phyloP scores from a whole-genome alignment of 2,888 invertebrate species.

The Opisthograptis luteolata region DNA sequence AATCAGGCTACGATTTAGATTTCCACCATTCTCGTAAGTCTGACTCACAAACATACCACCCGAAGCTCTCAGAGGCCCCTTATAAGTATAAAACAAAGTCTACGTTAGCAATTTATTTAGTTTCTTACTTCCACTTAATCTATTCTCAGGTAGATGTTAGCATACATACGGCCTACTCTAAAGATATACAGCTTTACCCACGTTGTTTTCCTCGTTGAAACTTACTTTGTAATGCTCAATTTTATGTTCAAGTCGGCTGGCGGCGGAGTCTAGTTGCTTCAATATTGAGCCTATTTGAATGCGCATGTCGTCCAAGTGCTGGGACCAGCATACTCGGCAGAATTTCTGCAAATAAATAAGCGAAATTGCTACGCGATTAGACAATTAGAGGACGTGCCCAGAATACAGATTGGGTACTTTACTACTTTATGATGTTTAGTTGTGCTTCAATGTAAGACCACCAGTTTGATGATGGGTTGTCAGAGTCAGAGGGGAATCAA shows the following conservation, averaged over 20 bases:
- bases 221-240: constrained; percentile 82
- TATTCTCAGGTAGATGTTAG: not conserved
- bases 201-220: constrained; percentile 26
- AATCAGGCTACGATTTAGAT: too few relatives aligned
- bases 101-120: too few relatives aligned
- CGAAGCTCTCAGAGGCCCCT: too few relatives aligned
- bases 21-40: too few relatives aligned
- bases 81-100: too few relatives aligned
- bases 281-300: constrained; percentile 81
- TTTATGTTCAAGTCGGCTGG: constrained; percentile 80
- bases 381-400: constrained; percentile 18
- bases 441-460: not conserved
- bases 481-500: too few relatives aligned
- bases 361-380: constrained; percentile 22
- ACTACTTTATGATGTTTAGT: too few relatives aligned
- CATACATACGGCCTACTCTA: not conserved
- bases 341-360: constrained; percentile 74
- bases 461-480: not conserved
- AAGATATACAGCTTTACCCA: constrained; percentile 2
- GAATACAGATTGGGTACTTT: constrained; percentile 27
- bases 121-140: not conserved
- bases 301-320: constrained; percentile 84
- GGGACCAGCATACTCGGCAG: constrained; percentile 85
- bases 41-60: too few relatives aligned
- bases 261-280: constrained; percentile 82